These are phyloP conservation scores for Ormyrus nitidulus DNA, from an alignment of 2,888 invertebrate species.

Conservation along the genomic window DNA sequence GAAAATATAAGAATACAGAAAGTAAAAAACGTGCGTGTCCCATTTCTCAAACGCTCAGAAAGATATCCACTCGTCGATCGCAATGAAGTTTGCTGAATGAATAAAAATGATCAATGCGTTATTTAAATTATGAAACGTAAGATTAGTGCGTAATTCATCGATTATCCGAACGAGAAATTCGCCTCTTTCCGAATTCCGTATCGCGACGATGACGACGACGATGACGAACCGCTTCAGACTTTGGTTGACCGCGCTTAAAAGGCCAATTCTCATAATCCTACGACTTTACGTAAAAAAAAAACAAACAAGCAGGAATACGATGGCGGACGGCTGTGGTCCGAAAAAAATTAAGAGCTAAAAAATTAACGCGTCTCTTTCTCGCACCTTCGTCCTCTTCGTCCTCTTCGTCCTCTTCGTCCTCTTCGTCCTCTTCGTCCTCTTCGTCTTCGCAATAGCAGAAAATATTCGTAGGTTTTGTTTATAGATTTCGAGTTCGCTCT, in stretches of 20 bases:
- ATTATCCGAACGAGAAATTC: conserved; percentile 13
- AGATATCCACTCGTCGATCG: neutral
- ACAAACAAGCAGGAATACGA: too few species aligned
- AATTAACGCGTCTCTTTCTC: conserved; percentile 52
- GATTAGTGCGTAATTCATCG: conserved; percentile 15
- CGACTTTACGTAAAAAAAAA: too few species aligned
- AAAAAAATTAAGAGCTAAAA: too few species aligned
- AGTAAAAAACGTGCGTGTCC: neutral
- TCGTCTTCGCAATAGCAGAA: neutral
- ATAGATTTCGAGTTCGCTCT: neutral
- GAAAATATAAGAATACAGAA: too few species aligned
- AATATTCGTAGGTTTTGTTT: too few species aligned
- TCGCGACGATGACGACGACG: neutral
- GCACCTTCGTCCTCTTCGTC: neutral
- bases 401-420: neutral
- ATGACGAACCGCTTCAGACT: conserved; percentile 65
- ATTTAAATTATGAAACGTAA: conserved; percentile 21
- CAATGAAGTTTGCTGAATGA: conserved; percentile 29
- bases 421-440: neutral
- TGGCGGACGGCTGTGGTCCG: too few species aligned
- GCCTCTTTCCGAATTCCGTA: neutral
- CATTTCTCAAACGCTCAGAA: conserved; percentile 37
- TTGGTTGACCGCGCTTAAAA: conserved; percentile 67
- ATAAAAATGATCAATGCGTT: conserved; percentile 25
- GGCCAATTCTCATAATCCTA: conserved; percentile 62